Conservation (phyloP, 2,888 invertebrate species). For the Eristalis arbustorum region DNA sequence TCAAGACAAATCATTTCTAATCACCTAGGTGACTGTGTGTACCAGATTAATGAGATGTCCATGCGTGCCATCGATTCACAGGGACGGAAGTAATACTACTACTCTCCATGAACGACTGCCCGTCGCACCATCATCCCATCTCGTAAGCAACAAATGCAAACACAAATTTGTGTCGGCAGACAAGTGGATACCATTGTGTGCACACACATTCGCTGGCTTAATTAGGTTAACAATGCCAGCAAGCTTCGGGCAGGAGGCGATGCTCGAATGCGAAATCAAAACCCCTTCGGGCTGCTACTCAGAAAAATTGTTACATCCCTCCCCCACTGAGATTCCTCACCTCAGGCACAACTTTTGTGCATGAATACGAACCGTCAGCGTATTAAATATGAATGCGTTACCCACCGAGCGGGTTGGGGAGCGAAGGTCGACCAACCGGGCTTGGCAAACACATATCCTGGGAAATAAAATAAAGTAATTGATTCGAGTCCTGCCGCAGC, state of each 20-base stretch:
- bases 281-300: slow-evolving; percentile 34
- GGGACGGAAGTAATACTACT: not conserved
- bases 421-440: not conserved
- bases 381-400: slow-evolving; percentile 50
- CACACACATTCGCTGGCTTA: slow-evolving; percentile 32
- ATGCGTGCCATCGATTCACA: not conserved
- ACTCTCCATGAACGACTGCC: not conserved
- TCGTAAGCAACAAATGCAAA: slow-evolving; percentile 23
- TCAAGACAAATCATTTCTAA: not conserved
- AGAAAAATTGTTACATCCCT: slow-evolving; percentile 38
- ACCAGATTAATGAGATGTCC: not conserved
- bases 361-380: slow-evolving; percentile 54
- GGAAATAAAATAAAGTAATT: slow-evolving; percentile 72
- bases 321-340: slow-evolving; percentile 27
- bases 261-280: not conserved
- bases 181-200: slow-evolving; percentile 43
- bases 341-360: slow-evolving; percentile 23
- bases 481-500: slow-evolving; percentile 70
- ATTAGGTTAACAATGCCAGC: slow-evolving; percentile 58
- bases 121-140: not conserved
- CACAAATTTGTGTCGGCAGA: slow-evolving; percentile 31
- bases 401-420: not conserved
- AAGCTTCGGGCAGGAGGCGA: not conserved
- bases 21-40: not conserved
- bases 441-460: slow-evolving; percentile 43